Conservation (phyloP, 2,113 vertebrate species). For the Alligator mississippiensis region DNA sequence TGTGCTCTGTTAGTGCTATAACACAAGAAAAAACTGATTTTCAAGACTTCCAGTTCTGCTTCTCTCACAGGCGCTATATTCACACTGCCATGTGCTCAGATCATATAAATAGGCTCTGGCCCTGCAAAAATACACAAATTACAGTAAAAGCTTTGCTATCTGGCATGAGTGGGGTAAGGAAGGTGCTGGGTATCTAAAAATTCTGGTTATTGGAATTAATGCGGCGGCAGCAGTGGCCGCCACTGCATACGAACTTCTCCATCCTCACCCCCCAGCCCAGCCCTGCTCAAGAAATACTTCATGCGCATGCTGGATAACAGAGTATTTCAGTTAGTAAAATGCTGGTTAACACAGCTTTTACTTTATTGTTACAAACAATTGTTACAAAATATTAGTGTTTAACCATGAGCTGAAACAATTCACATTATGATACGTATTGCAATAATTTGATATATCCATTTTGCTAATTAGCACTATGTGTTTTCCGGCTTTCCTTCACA, state of each 20-base stretch:
- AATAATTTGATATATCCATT: not conserved
- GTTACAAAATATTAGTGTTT: not conserved
- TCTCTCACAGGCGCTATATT: not conserved
- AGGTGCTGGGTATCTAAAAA: too few relatives aligned
- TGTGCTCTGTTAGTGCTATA: not conserved
- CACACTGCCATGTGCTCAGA: not conserved
- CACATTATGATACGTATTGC: not conserved
- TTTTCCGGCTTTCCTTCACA: not conserved
- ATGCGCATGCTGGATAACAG: too few relatives aligned
- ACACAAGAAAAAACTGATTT: slow-evolving; percentile 9
- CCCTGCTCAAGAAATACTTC: rapidly evolving
- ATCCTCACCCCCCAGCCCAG: not conserved
- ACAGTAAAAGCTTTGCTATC: too few relatives aligned
- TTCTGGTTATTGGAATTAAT: rapidly evolving
- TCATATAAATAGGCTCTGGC: not conserved
- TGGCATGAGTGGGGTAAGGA: too few relatives aligned
- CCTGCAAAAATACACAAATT: too few relatives aligned
- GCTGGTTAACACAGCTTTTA: too few relatives aligned
- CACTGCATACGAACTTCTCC: not conserved
- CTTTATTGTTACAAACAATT: not conserved
- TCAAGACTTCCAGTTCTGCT: not conserved
- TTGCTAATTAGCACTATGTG: not conserved
- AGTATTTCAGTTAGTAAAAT: too few relatives aligned
- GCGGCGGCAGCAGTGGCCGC: rapidly evolving
- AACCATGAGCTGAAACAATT: not conserved